Percentiles rank a stretch among this genome's conserved stretches.
Evolutionary conservation across 1,140 invertebrate genomes (phyloP).

Genomic region (Lordiphosa collinella): DNA sequence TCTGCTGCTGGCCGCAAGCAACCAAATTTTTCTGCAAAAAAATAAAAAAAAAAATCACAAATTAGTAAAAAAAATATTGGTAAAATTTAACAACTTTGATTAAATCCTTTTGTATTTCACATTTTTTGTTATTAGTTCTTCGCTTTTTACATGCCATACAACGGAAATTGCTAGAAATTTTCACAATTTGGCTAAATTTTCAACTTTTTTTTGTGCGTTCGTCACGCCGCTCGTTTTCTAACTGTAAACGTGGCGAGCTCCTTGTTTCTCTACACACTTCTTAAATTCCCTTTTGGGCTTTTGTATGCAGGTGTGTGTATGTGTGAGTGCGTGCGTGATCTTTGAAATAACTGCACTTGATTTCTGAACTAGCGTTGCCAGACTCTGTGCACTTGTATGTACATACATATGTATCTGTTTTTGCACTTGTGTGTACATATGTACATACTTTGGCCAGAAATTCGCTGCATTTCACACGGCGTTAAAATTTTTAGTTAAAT

Average conservation of each 20-base stretch:
- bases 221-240: constrained; percentile 7
- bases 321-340: background rate
- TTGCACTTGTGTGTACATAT: too few relatives aligned
- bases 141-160: background rate
- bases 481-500: too few relatives aligned
- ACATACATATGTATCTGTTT: too few relatives aligned
- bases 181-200: constrained; percentile 1
- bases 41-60: background rate
- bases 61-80: constrained; percentile 1
- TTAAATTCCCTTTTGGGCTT: constrained; percentile 1
- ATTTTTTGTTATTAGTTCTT: too few relatives aligned
- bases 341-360: too few relatives aligned
- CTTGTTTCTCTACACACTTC: background rate
- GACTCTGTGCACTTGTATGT: too few relatives aligned
- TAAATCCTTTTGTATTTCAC: background rate
- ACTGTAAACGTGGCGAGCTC: constrained; percentile 19
- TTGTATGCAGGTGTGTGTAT: background rate
- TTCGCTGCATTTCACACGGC: too few relatives aligned
- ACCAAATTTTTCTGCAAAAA: constrained; percentile 52
- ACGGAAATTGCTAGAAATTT: constrained; percentile 1
- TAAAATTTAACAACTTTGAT: constrained; percentile 10
- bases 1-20: constrained; percentile 50
- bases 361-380: too few relatives aligned
- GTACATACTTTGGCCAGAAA: too few relatives aligned
- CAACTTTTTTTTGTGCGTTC: constrained; percentile 5